Conservation (phyloP, 2,888 invertebrate species). For the Phalera bucephala region DNA sequence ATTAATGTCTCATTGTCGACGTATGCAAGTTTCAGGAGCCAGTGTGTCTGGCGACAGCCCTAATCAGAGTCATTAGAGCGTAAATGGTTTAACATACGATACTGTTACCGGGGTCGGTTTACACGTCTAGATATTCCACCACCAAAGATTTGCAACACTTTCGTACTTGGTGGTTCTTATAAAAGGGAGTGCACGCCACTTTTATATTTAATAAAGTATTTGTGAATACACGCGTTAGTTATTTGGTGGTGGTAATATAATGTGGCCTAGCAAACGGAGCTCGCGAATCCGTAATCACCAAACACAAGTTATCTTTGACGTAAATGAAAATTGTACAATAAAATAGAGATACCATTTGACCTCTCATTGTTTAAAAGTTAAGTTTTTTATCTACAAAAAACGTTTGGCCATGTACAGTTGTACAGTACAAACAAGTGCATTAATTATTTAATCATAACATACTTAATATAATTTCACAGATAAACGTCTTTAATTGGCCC, state of each 20-base stretch:
- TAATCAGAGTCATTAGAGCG: slow-evolving; percentile 40
- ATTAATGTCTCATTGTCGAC: background rate
- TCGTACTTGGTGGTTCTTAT: slow-evolving; percentile 31
- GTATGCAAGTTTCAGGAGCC: background rate
- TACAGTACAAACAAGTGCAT: no score
- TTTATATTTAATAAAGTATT: slow-evolving; percentile 5
- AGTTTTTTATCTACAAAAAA: background rate
- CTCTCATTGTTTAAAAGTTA: slow-evolving; percentile 11
- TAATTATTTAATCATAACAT: no score
- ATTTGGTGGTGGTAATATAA: no score
- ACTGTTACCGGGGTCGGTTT: slow-evolving; percentile 46
- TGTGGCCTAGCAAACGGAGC: slow-evolving; percentile 29
- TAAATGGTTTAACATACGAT: slow-evolving; percentile 49
- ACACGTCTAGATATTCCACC: slow-evolving; percentile 38
- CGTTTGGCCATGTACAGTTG: no score
- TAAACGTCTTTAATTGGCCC: slow-evolving; percentile 1
- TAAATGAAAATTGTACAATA: slow-evolving; percentile 46
- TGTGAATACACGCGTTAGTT: background rate
- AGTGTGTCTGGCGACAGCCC: slow-evolving; percentile 35
- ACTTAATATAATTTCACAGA: background rate
- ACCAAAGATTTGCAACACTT: slow-evolving; percentile 33
- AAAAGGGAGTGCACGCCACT: slow-evolving; percentile 12
- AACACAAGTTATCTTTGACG: slow-evolving; percentile 50
- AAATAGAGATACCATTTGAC: slow-evolving; percentile 30
- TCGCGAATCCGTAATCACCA: slow-evolving; percentile 30